Conservation (phyloP, 2,113 vertebrate genomes). For the Circaetus gallicus region DNA sequence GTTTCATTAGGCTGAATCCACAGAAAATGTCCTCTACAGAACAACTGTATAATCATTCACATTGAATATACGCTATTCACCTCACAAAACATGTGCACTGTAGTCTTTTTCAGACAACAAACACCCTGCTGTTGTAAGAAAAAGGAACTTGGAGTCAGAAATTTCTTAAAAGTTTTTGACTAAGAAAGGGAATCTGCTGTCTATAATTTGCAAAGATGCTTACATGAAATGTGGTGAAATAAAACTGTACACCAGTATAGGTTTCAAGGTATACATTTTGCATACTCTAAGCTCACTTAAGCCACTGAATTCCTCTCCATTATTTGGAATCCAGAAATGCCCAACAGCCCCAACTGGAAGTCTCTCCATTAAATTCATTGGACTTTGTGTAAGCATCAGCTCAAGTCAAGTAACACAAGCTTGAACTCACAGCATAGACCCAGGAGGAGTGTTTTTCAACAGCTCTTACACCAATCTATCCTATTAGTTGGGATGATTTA, state of each 20-base stretch:
- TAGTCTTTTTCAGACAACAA: background rate
- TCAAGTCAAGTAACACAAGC: background rate
- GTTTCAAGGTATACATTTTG: background rate
- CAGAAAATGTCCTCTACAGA: slow-evolving; percentile 39
- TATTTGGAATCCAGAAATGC: background rate
- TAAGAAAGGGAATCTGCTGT: background rate
- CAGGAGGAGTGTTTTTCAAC: background rate
- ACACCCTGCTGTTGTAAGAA: background rate
- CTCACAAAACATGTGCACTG: background rate
- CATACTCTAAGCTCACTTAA: background rate
- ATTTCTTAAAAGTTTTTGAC: background rate
- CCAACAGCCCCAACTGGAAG: background rate
- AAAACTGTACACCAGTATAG: background rate
- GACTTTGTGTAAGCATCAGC: background rate
- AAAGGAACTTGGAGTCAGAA: background rate
- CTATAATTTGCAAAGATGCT: background rate
- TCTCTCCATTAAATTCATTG: background rate
- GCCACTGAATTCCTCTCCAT: background rate
- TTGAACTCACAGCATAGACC: background rate
- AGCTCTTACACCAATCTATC: background rate
- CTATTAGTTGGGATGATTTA: background rate
- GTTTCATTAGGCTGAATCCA: slow-evolving; percentile 56
- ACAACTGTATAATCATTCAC: slow-evolving; percentile 25
- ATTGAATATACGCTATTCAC: background rate
- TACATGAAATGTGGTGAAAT: background rate